Percentiles rank a stretch among this genome's conserved stretches.
These are phyloP conservation scores for Exocentrus adspersus DNA, from an alignment of 2,888 invertebrate species.

Conservation along the genomic window DNA sequence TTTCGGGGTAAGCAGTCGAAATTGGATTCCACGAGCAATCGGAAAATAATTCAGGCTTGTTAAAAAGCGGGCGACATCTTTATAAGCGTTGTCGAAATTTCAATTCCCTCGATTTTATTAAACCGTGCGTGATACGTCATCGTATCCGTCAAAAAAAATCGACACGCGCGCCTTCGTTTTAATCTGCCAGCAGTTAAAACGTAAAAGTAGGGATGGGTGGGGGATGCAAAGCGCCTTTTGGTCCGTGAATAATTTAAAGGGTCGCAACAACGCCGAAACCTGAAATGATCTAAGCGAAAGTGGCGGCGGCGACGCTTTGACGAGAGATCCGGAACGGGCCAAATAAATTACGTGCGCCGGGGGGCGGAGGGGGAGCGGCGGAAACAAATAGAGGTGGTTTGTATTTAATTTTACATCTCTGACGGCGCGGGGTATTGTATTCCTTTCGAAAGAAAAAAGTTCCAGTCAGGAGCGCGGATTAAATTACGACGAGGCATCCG, in stretches of 20 bases:
- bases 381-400: background rate
- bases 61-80: no score
- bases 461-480: background rate
- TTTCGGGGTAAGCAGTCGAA: no score
- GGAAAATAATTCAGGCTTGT: no score
- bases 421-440: background rate
- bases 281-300: conserved; percentile 29
- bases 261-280: conserved; percentile 29
- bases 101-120: background rate
- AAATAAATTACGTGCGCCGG: conserved; percentile 17
- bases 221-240: conserved; percentile 4
- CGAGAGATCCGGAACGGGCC: conserved; percentile 27
- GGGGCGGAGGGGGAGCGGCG: no score
- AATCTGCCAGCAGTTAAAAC: background rate
- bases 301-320: conserved; percentile 27
- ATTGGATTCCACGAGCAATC: no score
- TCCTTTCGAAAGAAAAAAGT: background rate
- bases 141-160: background rate
- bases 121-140: background rate
- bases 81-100: no score
- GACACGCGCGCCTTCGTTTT: background rate
- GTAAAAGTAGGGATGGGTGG: no score
- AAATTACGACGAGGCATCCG: background rate
- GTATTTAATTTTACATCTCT: conserved; percentile 1
- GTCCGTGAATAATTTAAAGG: conserved; percentile 30